Conservation (phyloP, 2,797 vertebrate genomes). For the Cyprinodon diabolis region DNA sequence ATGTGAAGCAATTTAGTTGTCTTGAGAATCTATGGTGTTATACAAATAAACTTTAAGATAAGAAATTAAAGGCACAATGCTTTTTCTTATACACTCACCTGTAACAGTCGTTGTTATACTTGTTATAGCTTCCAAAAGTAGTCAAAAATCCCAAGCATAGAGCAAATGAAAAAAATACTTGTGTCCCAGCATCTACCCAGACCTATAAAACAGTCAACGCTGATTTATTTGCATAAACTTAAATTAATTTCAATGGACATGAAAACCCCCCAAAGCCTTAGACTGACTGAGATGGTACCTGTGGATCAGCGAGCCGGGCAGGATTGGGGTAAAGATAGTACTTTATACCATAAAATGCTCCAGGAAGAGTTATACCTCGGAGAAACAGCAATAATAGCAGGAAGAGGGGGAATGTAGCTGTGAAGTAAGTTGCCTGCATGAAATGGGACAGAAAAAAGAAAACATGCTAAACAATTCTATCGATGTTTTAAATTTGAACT, state of each 20-base stretch:
- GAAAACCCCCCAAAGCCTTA: too few species aligned
- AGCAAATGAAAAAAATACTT: conserved; percentile 80
- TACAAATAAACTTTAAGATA: neutral
- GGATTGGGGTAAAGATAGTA: conserved; percentile 91
- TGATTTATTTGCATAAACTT: neutral
- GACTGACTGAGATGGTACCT: conserved; percentile 76
- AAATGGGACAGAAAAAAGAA: neutral
- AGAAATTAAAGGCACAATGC: too few species aligned
- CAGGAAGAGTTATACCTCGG: conserved; percentile 88
- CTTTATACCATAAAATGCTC: conserved; percentile 86
- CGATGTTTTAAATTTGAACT: too few species aligned
- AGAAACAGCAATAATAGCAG: conserved; percentile 88
- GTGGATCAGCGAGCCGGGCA: conserved; percentile 86
- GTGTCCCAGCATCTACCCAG: conserved; percentile 81
- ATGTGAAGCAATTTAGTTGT: too few species aligned
- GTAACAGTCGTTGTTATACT: conserved; percentile 81
- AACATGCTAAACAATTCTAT: too few species aligned
- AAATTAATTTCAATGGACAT: neutral
- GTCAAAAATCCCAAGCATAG: conserved; percentile 76
- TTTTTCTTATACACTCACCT: conserved; percentile 50
- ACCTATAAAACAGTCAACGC: conserved; percentile 56
- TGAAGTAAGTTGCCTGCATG: conserved; percentile 85
- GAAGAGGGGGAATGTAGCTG: conserved; percentile 90
- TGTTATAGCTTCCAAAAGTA: conserved; percentile 80
- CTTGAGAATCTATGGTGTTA: neutral